These are phyloP conservation scores for Orchestia grillus DNA, from an alignment of 1,140 invertebrate genomes.

Conservation along the genomic window DNA sequence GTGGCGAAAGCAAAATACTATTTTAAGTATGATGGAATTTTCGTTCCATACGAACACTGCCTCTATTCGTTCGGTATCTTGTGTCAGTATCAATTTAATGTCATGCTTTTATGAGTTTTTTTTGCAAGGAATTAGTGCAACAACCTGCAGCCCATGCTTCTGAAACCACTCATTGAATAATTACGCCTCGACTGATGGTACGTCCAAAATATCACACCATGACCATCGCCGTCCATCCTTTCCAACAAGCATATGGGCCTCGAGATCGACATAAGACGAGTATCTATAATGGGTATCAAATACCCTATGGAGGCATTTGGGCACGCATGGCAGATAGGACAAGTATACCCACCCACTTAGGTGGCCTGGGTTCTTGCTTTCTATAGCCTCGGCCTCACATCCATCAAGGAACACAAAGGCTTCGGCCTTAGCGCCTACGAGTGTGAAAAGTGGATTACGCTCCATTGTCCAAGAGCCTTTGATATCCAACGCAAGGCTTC, in stretches of 20 bases:
- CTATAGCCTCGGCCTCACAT: slow-evolving; percentile 22
- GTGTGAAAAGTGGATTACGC: slow-evolving; percentile 61
- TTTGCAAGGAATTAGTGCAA: neutral
- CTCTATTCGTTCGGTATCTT: neutral
- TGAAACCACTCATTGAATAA: neutral
- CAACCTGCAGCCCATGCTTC: neutral
- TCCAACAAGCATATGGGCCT: neutral
- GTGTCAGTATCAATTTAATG: neutral
- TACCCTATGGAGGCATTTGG: slow-evolving; percentile 3
- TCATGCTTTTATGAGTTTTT: neutral
- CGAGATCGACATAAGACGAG: neutral
- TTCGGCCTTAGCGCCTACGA: slow-evolving; percentile 5
- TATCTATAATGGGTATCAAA: slow-evolving; percentile 34
- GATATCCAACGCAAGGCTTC: slow-evolving; percentile 24
- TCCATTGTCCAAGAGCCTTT: slow-evolving; percentile 59
- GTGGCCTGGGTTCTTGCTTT: neutral
- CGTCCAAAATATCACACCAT: neutral
- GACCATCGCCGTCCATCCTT: neutral
- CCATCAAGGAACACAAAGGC: slow-evolving; percentile 59
- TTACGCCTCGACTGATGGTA: neutral
- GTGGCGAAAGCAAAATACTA: too few relatives aligned
- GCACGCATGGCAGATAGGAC: neutral
- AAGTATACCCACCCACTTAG: slow-evolving; percentile 42
- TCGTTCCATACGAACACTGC: neutral
- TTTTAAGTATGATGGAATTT: neutral